Evolutionary conservation across 2,113 vertebrate species (phyloP), one percentile per base, ranked within the genome.

Genomic region (Alces alces): DNA sequence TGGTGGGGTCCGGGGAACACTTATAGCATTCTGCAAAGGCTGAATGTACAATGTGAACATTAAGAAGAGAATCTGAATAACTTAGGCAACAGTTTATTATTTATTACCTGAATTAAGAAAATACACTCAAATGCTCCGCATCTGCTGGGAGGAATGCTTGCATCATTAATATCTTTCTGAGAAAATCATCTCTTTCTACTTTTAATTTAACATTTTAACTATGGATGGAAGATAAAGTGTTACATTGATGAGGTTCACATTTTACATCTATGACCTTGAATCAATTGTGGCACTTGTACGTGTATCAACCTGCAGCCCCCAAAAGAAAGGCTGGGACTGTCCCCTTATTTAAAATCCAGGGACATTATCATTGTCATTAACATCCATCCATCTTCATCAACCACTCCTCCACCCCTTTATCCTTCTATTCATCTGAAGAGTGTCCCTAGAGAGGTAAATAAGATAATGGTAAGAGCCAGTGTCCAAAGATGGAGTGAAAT

Each of bases 51-150:
- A 50, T 94, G n/a, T 76, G 78, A 96, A 86, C 36, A 27, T 86
- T 55, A 95, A 94, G 25, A 57, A 78, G 45, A 76, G 78, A 80
- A n/a, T 73, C 43, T 96, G 73, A 93, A 83, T 78, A 96, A 98
- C 86, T 97, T 64, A 86, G 95, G 89, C 3, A 91, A 91, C 3
- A 96, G 87, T 61, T 96, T 96, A 96, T 93, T 84, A 73, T 89
- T 94, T 95, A 64, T 36, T n/a, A 91, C n/a, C 7, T 79, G 47
- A 78, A 61, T 94, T 89, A 91, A 91, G 85, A 95, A 93, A 91
- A 76, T 84, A 12, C 52, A 83, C 50, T 82, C 92, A 91, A 30
- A 16, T 17, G 28, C n/a, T 95, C 43, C 14, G 39, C 58, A 79
- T 1, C 25, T 98, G 83, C 76, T 6, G 0, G 45, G 64, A 95